Evolutionary conservation across 2,888 invertebrate species (phyloP), one percentile per base, ranked within the genome.

Genomic region (Empis livida): DNA sequence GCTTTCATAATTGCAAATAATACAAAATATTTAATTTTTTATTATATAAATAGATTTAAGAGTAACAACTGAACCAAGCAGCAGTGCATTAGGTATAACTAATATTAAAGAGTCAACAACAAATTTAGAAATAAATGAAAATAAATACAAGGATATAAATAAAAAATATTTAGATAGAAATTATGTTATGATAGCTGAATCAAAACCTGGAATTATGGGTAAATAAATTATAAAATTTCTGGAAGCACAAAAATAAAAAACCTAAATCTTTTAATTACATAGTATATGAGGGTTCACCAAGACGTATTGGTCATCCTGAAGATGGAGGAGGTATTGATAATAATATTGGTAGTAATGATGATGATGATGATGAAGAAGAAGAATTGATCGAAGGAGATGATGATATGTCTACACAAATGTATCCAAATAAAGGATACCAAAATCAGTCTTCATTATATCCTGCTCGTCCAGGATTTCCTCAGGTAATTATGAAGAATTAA

Each of bases 381-480:
- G 54, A 59, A 13, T 57, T 55, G 13, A 53, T 59, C 9, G 59
- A 57, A 13, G 55, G 52, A 6, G 61, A 59, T 10, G 59, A 62
- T 31, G 56, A 54, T 46, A 55, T 54, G 35, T 53, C 53, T 16
- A 53, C 51, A 37, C 56, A 55, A 41, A 52, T 52, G 45, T 57
- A 54, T 40, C 53, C 50, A 41, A 54, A 50, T 42, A 48, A 52
- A 6, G 56, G 53, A 27, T 20, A 27, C 27, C 30, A 17, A 30
- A 45, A 45, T 23, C 49, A 20, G 38, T 45, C 57, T 60, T 64
- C 45, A 57, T 74, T 79, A 51, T 80, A 84, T 65, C 80, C 85
- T 51, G 85, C 88, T 40, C 74, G 89, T 57, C 91, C 91, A 43
- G 92, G 91, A 14, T 91, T 91, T 71, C 91, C 91, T 52, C 89